phyloP scores from a whole-genome alignment of 2,888 invertebrate species.

The Ypsolopha scabrella region DNA sequence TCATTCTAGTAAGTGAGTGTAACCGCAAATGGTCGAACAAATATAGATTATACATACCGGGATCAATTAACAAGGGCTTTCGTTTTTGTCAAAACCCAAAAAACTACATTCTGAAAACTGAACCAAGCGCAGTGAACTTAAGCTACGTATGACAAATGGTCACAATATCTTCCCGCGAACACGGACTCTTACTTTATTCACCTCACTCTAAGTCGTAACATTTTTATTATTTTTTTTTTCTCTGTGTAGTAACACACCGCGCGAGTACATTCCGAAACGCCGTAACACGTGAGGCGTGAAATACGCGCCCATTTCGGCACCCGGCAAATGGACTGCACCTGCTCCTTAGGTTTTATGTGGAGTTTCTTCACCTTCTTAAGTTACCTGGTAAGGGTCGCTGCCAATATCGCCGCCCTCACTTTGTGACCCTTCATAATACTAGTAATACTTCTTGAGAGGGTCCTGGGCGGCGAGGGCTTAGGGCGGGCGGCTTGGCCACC shows the following conservation, averaged over 20 bases:
- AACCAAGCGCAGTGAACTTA: too few relatives aligned
- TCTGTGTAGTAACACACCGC: conserved; percentile 30
- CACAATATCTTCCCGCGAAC: conserved; percentile 25
- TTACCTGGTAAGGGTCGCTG: conserved; percentile 48
- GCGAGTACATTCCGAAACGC: conserved; percentile 35
- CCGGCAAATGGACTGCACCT: conserved; percentile 67
- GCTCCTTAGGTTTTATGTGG: conserved; percentile 68
- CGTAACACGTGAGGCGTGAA: conserved; percentile 61
- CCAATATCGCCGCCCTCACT: conserved; percentile 65
- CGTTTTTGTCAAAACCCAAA: conserved; percentile 1
- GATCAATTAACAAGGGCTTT: too few relatives aligned
- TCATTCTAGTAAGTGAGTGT: too few relatives aligned
- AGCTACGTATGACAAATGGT: conserved; percentile 18
- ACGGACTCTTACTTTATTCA: conserved; percentile 34
- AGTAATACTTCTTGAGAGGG: conserved; percentile 66
- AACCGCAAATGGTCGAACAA: too few relatives aligned
- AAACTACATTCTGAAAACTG: conserved; percentile 5
- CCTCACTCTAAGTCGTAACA: conserved; percentile 40
- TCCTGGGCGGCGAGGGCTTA: conserved; percentile 40
- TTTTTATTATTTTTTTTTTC: conserved; percentile 60
- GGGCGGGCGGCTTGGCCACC: conserved; percentile 9
- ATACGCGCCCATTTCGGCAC: conserved; percentile 61
- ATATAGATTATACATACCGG: too few relatives aligned
- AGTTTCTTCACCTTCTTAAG: conserved; percentile 64
- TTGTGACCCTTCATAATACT: conserved; percentile 67